Base-by-base conservation (phyloP, 2,888 invertebrate species). In the Heliothis peltigera region DNA sequence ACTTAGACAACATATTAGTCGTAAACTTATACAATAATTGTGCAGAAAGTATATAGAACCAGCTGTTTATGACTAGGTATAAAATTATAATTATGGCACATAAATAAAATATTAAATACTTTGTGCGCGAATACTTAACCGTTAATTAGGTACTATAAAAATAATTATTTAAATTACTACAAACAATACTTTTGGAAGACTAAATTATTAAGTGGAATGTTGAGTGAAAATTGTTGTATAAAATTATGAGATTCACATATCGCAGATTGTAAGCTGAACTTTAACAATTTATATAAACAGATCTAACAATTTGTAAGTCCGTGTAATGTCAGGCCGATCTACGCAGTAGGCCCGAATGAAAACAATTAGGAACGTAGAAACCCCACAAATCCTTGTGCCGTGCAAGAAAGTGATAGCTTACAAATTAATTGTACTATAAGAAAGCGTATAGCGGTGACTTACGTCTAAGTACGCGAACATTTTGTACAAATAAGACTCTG, bases 381-480 rank as follows among this genome's bases (percentile, higher is more conserved):
- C 71, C 67, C 69, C 74, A 85, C 80, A 82, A 83, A 82, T 84
- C 82, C 64, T 79, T 77, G 84, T 86, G 86, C 83, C 56, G 81
- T 82, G 82, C 81, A 42, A 66, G 49, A 75, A 70, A 81, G 83
- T 82, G 85, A 81, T 77, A 85, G 85, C 85, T 88, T 89, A 89
- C 47, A 85, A 87, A 86, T 82, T 82, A 88, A 85, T 89, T 89
- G 89, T 89, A 89, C 89, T 86, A 84, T 88, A 70, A 85, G 81
- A 86, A 88, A 89, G 89, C 89, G 89, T 87, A 86, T 85, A 87
- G 85, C 84, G 69, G 85, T 88, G 88, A 83, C 82, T 87, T 87
- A 87, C 54, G 42, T 70, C 75, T 86, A 86, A 64, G 72, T 81
- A 78, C 71, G 70, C 69, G 60, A 64, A 79, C 51, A 77, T 59